Evolutionary conservation across 2,888 invertebrate species (phyloP), one percentile per base, ranked within the genome.

Genomic region (Drosophila borborema): DNA sequence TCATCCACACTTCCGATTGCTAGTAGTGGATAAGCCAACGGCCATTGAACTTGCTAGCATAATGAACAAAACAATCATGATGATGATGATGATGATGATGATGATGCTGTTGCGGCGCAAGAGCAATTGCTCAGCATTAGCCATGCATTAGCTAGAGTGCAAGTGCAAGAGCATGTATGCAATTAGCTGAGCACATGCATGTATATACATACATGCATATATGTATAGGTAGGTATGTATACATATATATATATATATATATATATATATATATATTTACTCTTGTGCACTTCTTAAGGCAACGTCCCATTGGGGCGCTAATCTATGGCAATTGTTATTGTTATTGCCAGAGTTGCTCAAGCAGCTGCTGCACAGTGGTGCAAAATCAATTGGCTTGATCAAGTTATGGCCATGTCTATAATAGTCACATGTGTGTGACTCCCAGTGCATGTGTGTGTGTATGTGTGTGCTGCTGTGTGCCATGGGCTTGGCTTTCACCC

Each of bases 1-100:
- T 70, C 70, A 71, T 76, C 62, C 69, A 69, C 72, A 82, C 82
- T 83, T 83, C 82, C 82, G 82, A 82, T 72, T 72, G 66, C 55
- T 28, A 28, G 55, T 28, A 28, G 55, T 45, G 69, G 76, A 62
- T 79, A 69, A 79, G 77, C 56, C 40, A 60, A 46, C 64, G 81
- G 82, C 71, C 80, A 70, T 67, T 70, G 70, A 64, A 64, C 70
- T 64, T 31, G 36, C 36, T 36, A 64, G 54, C 56, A 58, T 55
- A 31, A 34, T 61, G 9, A 68, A 38, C 48, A 45, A 59, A n/a
- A 49, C 23, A 46, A 55, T 59, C 7, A 64, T 65, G 14, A 49
- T 65, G 6, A 38, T 62, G 34, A 48, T 66, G 53, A 23, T 55
- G 23, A 46, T 70, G 53, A 23, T 55, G 23, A 46, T 70, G 41